Evolutionary conservation across 2,113 vertebrate genomes (phyloP).

Genomic region (Pedetes capensis): DNA sequence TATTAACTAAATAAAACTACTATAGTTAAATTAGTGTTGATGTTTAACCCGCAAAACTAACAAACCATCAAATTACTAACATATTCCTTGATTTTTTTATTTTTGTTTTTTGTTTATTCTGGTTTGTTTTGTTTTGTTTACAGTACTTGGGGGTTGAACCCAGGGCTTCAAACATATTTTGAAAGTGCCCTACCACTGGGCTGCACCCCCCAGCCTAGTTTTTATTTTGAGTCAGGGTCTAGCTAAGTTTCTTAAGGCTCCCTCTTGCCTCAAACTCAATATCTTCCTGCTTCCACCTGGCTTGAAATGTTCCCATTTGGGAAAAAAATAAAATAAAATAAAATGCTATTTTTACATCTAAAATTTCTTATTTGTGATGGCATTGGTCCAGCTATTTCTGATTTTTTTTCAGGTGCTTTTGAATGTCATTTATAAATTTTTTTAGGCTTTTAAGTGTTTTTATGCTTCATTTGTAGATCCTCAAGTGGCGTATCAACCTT

Average conservation of each 20-base stretch:
- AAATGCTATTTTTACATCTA: background rate
- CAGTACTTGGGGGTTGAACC: no score
- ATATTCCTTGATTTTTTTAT: no score
- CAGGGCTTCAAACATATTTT: no score
- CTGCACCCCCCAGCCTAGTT: no score
- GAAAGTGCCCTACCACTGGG: no score
- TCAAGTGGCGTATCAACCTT: background rate
- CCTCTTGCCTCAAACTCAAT: no score
- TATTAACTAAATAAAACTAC: no score
- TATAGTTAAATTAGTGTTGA: background rate
- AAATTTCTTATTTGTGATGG: background rate
- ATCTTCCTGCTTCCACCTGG: no score
- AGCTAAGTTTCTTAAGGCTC: no score
- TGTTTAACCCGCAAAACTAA: background rate
- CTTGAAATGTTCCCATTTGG: background rate
- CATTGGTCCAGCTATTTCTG: background rate
- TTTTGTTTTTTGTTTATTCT: no score
- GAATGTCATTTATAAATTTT: conserved; percentile 14
- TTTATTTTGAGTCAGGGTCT: no score
- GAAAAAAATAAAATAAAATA: background rate
- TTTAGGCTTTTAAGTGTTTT: background rate
- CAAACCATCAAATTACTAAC: background rate
- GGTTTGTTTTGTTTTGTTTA: no score
- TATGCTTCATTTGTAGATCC: background rate
- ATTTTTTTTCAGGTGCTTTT: background rate